Evolutionary conservation across 2,797 vertebrate species (phyloP).

Genomic region (Gallinago solitaria): DNA sequence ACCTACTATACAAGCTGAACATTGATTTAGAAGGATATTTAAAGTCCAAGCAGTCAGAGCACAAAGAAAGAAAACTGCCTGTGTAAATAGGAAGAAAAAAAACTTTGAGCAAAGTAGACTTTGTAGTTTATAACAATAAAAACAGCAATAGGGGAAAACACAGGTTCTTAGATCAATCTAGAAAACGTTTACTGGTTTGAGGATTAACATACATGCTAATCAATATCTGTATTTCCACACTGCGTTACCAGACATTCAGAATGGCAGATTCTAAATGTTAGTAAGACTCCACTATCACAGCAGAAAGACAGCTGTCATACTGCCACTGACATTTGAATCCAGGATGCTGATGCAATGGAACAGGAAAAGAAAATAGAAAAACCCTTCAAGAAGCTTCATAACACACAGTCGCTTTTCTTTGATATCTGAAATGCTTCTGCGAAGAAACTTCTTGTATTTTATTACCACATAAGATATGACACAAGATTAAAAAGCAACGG

Average conservation of each 20-base stretch:
- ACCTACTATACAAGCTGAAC: neutral
- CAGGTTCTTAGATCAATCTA: neutral
- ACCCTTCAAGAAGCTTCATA: neutral
- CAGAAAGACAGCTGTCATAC: neutral
- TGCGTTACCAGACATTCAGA: neutral
- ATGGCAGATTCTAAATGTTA: neutral
- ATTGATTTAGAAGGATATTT: neutral
- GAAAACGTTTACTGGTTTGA: neutral
- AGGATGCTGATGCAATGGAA: neutral
- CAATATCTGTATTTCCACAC: neutral
- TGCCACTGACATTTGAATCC: neutral
- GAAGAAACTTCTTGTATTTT: neutral
- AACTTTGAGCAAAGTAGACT: neutral
- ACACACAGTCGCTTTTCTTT: neutral
- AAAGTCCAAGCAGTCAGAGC: neutral
- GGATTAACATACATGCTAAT: neutral
- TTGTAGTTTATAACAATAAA: neutral
- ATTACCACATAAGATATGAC: fast-evolving
- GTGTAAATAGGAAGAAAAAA: neutral
- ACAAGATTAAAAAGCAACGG: neutral
- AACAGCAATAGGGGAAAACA: neutral
- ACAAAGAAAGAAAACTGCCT: neutral
- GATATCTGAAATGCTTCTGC: neutral
- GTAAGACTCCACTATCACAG: neutral
- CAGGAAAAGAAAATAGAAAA: neutral